Conservation (phyloP, 2,113 vertebrate genomes). For the Ptilonorhynchus violaceus region DNA sequence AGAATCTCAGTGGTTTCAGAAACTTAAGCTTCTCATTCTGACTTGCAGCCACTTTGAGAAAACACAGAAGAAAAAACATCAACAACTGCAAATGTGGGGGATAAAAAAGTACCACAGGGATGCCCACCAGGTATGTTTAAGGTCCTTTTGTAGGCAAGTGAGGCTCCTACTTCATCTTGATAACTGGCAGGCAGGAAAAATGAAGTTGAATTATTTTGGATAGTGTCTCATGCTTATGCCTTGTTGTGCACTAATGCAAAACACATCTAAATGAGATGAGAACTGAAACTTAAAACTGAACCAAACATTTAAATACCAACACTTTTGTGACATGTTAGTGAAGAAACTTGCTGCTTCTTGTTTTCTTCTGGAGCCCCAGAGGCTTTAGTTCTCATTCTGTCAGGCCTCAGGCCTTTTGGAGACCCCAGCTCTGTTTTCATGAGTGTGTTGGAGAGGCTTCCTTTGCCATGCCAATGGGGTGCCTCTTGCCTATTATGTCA, state of each 20-base stretch:
- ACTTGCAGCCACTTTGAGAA: neutral
- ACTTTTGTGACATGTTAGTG: neutral
- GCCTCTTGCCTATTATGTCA: neutral
- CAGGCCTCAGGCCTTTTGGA: neutral
- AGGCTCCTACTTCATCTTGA: neutral
- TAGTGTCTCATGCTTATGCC: fast-evolving
- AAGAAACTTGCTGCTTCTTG: neutral
- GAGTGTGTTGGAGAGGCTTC: neutral
- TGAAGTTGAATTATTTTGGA: neutral
- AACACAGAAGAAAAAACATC: neutral
- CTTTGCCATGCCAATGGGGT: neutral
- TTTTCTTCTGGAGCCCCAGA: neutral
- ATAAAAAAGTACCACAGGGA: neutral
- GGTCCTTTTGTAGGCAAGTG: neutral
- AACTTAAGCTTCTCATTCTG: neutral
- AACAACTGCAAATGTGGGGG: neutral
- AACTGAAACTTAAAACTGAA: neutral
- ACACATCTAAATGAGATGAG: neutral
- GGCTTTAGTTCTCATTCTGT: neutral
- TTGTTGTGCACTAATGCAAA: neutral
- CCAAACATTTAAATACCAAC: neutral
- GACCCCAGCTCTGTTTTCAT: neutral
- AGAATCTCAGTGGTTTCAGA: neutral
- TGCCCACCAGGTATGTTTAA: neutral
- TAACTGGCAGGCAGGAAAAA: neutral